phyloP scores from a whole-genome alignment of 2,888 invertebrate species.

The Stenotaenia linearis region DNA sequence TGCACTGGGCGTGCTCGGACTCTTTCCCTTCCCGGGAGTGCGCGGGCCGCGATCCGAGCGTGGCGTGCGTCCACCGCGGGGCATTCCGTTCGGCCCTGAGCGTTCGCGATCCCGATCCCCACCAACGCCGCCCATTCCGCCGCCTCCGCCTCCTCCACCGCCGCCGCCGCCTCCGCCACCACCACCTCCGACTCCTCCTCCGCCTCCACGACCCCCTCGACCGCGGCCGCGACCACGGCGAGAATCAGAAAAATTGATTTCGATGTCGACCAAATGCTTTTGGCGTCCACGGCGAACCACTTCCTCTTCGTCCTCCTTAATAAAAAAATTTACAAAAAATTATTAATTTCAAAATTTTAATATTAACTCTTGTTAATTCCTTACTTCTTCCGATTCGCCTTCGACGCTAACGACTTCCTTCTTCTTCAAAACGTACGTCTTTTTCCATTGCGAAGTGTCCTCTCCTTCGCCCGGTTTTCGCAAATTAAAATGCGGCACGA shows the following conservation, averaged over 20 bases:
- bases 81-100: constrained; percentile 39
- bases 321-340: constrained; percentile 5
- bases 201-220: constrained; percentile 40
- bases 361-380: not conserved
- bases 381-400: constrained; percentile 51
- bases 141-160: constrained; percentile 45
- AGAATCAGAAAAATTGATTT: constrained; percentile 77
- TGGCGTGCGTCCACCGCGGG: not conserved
- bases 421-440: constrained; percentile 54
- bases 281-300: constrained; percentile 58
- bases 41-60: constrained; percentile 22
- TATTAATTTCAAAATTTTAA: not conserved
- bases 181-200: too few species aligned
- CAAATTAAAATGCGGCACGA: constrained; percentile 81
- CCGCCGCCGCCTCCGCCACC: constrained; percentile 50
- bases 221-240: constrained; percentile 62
- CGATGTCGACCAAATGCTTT: constrained; percentile 78
- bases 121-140: constrained; percentile 39
- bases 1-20: constrained; percentile 52
- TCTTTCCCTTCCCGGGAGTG: constrained; percentile 18
- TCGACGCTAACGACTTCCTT: constrained; percentile 59
- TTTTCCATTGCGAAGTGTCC: constrained; percentile 75
- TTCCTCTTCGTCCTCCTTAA: constrained; percentile 39
- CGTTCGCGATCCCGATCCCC: constrained; percentile 54
- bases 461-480: constrained; percentile 93